These are phyloP conservation scores for Apocrypta bakeri DNA, from an alignment of 1,140 invertebrate genomes.

Conservation along the genomic window DNA sequence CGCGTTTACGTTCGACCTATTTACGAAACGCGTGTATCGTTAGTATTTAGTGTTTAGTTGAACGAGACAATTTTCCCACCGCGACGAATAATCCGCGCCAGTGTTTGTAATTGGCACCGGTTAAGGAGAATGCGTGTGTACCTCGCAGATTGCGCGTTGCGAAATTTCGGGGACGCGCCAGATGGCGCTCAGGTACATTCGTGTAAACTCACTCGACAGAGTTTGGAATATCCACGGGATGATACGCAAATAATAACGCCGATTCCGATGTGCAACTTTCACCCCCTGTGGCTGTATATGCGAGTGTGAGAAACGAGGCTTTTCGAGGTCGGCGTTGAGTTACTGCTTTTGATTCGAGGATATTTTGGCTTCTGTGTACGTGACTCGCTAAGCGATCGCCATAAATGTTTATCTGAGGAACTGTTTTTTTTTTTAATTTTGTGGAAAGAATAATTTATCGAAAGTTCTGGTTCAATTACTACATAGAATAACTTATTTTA, in stretches of 20 bases:
- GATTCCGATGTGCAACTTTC: background rate
- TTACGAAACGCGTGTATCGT: slow-evolving; percentile 9
- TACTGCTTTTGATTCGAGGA: too few relatives aligned
- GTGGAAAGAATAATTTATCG: too few relatives aligned
- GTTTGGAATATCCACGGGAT: background rate
- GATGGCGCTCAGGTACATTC: slow-evolving; percentile 17
- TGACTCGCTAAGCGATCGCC: too few relatives aligned
- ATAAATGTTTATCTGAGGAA: too few relatives aligned
- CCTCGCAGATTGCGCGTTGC: background rate
- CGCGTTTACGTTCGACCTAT: background rate
- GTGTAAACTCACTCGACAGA: background rate
- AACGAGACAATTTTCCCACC: background rate
- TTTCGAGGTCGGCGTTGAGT: background rate
- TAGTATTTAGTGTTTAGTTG: slow-evolving; percentile 25
- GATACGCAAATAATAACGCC: slow-evolving; percentile 40
- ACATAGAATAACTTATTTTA: too few relatives aligned
- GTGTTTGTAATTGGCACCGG: slow-evolving; percentile 27
- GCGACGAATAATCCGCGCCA: background rate
- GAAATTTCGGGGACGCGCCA: background rate
- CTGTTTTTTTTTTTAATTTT: too few relatives aligned
- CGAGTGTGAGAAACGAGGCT: background rate
- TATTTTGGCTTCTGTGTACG: too few relatives aligned
- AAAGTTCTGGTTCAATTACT: too few relatives aligned
- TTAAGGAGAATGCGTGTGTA: slow-evolving; percentile 19
- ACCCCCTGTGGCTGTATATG: background rate